These are phyloP conservation scores for Plecotus auritus DNA, from an alignment of 2,113 vertebrate species.

Conservation along the genomic window DNA sequence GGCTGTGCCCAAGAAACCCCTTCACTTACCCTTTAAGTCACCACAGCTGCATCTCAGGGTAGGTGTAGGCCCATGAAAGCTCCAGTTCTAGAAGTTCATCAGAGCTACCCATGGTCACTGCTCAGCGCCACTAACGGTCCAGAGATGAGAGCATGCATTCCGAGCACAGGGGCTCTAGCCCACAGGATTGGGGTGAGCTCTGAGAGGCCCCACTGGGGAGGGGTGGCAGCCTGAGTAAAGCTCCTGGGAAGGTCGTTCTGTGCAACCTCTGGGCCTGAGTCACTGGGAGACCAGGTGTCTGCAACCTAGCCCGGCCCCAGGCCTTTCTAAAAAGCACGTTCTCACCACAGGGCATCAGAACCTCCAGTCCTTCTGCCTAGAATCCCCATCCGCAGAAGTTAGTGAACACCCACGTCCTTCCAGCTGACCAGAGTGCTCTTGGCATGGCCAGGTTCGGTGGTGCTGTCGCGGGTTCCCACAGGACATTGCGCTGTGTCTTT, in stretches of 20 bases:
- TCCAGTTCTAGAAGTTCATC: neutral
- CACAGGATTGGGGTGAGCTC: neutral
- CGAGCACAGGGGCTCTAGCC: neutral
- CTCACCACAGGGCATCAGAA: neutral
- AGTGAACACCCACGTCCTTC: neutral
- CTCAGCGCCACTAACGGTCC: neutral
- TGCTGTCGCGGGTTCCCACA: fast-evolving
- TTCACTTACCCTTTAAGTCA: neutral
- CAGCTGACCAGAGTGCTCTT: neutral
- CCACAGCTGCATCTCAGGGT: fast-evolving
- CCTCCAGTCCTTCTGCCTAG: neutral
- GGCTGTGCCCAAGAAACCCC: neutral
- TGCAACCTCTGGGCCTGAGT: neutral
- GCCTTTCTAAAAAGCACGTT: neutral
- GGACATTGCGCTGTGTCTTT: no score
- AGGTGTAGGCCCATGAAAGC: neutral
- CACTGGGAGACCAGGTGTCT: neutral
- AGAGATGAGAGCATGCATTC: neutral
- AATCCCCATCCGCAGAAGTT: no score
- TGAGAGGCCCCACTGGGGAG: neutral
- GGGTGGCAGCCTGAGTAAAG: neutral
- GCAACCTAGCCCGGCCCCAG: neutral
- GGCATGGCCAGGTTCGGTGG: no score
- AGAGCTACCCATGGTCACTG: neutral
- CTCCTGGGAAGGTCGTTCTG: neutral